Conservation (phyloP, 1,140 invertebrate genomes). For the Colletes latitarsis region DNA sequence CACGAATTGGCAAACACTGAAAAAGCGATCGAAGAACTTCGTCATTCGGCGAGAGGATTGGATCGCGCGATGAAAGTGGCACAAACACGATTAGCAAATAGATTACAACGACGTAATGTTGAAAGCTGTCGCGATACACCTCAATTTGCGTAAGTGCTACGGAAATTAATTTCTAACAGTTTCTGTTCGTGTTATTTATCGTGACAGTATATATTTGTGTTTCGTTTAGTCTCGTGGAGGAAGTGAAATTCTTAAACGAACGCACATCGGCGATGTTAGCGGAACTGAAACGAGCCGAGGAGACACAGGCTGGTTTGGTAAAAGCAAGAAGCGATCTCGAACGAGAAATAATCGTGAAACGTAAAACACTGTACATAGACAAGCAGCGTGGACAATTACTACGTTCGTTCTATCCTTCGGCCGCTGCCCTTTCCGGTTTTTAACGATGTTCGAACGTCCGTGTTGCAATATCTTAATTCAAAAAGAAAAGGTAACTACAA, state of each 20-base stretch:
- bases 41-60: slow-evolving; percentile 84
- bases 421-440: slow-evolving; percentile 84
- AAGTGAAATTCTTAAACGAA: slow-evolving; percentile 86
- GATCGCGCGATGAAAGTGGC: slow-evolving; percentile 89
- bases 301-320: slow-evolving; percentile 83
- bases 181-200: no score
- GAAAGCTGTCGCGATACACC: slow-evolving; percentile 87
- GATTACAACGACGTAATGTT: slow-evolving; percentile 84
- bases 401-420: slow-evolving; percentile 86
- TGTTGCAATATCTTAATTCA: background rate
- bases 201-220: background rate
- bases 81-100: slow-evolving; percentile 88
- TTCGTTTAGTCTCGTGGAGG: slow-evolving; percentile 84
- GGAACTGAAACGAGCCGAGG: slow-evolving; percentile 84
- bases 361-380: slow-evolving; percentile 87
- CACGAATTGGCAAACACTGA: slow-evolving; percentile 87
- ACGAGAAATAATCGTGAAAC: slow-evolving; percentile 87
- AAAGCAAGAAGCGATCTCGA: slow-evolving; percentile 84
- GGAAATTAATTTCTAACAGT: no score
- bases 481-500: background rate
- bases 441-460: background rate
- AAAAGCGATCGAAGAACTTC: slow-evolving; percentile 84
- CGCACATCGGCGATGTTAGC: slow-evolving; percentile 83
- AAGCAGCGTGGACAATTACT: slow-evolving; percentile 84
- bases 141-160: slow-evolving; percentile 82